phyloP scores from a whole-genome alignment of 1,140 invertebrate species.

The Phymastichus coffea region DNA sequence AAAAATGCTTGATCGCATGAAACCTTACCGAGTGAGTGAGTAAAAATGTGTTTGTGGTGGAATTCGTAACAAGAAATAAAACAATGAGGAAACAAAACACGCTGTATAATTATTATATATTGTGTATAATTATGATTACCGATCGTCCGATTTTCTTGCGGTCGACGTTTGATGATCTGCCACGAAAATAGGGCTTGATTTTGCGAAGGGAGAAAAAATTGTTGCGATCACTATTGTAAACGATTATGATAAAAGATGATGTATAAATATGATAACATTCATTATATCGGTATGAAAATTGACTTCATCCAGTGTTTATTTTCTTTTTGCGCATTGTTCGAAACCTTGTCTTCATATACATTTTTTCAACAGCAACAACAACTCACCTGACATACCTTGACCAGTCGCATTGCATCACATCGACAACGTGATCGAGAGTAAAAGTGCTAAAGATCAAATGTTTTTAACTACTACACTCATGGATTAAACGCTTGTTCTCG shows the following conservation, averaged over 20 bases:
- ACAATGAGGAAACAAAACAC: constrained; percentile 22
- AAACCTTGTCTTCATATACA: constrained; percentile 23
- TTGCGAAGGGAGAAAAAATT: no score
- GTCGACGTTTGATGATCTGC: constrained; percentile 28
- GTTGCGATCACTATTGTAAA: constrained; percentile 42
- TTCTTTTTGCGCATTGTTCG: constrained; percentile 45
- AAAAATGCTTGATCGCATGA: constrained; percentile 24
- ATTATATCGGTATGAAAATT: constrained; percentile 54
- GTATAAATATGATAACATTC: constrained; percentile 53
- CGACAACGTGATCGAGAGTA: constrained; percentile 29
- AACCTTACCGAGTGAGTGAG: constrained; percentile 29
- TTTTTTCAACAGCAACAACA: constrained; percentile 23
- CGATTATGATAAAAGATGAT: constrained; percentile 47
- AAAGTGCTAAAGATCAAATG: no score
- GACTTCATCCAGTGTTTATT: constrained; percentile 45
- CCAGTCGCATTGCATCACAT: no score
- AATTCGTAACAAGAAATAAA: constrained; percentile 28
- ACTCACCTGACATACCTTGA: no score
- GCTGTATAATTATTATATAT: constrained; percentile 51
- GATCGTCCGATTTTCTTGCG: constrained; percentile 29
- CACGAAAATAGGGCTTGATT: constrained; percentile 38
- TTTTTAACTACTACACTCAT: neutral
- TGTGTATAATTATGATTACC: constrained; percentile 48
- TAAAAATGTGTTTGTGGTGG: constrained; percentile 28
- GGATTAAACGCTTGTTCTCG: constrained; percentile 5